These are phyloP conservation scores for Xenops minutus DNA, from an alignment of 2,797 vertebrate genomes.

Conservation along the genomic window DNA sequence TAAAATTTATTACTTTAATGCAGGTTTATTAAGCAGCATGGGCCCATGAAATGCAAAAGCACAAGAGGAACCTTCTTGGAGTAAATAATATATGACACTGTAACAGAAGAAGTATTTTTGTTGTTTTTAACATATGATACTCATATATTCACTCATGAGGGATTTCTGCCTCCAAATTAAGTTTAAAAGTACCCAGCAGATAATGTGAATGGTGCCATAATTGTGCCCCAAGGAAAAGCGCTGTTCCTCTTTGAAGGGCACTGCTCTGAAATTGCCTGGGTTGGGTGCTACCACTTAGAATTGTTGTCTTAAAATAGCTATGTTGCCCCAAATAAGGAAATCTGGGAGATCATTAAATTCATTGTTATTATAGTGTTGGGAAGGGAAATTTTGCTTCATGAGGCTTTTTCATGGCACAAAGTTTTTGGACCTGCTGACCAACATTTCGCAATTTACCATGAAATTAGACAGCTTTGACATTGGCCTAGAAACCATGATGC, in stretches of 20 bases:
- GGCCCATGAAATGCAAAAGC: background rate
- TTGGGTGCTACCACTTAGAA: background rate
- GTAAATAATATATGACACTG: background rate
- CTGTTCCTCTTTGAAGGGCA: background rate
- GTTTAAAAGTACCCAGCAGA: background rate
- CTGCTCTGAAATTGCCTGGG: background rate
- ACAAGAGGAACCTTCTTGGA: background rate
- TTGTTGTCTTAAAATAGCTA: background rate
- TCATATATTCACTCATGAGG: background rate
- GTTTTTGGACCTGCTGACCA: background rate
- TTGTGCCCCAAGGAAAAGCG: background rate
- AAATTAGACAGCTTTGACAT: background rate
- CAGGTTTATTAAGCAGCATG: background rate
- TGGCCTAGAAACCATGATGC: background rate
- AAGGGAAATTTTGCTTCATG: background rate
- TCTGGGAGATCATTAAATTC: background rate
- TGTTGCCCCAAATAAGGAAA: background rate
- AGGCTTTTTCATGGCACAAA: background rate
- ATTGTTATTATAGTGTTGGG: background rate
- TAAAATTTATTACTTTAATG: background rate
- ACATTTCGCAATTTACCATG: background rate
- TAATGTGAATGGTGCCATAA: background rate
- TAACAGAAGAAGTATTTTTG: background rate
- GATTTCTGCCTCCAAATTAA: background rate
- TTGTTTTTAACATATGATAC: background rate